Conservation (phyloP, 1,140 invertebrate genomes). For the Pseudomyrmex sp. region DNA sequence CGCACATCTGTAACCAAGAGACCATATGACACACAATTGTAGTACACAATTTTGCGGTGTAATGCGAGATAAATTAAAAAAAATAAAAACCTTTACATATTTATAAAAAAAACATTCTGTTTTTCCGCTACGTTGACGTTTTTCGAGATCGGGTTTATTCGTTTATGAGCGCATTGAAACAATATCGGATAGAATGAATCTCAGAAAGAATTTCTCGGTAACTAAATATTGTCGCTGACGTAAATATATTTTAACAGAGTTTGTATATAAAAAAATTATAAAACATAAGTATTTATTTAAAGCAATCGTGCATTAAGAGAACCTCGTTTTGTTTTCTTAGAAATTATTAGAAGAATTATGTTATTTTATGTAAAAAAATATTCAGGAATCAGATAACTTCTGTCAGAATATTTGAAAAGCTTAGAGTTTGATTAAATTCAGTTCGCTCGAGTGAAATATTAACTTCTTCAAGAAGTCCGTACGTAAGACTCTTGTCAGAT, state of each 20-base stretch:
- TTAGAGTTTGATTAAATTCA: neutral
- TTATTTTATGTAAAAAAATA: neutral
- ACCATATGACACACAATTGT: conserved; percentile 33
- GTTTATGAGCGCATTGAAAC: neutral
- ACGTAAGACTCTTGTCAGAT: conserved; percentile 4
- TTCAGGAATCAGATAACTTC: neutral
- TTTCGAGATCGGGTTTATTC: neutral
- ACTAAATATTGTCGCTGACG: neutral
- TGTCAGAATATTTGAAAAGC: neutral
- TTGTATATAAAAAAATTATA: too few species aligned
- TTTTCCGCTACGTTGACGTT: neutral
- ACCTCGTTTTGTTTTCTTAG: too few species aligned
- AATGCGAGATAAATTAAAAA: neutral
- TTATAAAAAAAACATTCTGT: neutral
- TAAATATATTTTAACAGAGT: too few species aligned
- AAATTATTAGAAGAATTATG: too few species aligned
- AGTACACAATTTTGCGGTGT: conserved; percentile 6
- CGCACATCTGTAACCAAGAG: neutral
- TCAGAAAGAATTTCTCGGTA: neutral
- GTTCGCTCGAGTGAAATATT: neutral
- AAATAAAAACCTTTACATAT: neutral
- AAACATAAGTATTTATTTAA: too few species aligned
- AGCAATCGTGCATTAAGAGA: too few species aligned
- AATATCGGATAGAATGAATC: neutral
- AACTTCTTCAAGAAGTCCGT: neutral